Evolutionary conservation across 2,797 vertebrate genomes (phyloP).

Genomic region (Sorex maritimensis): DNA sequence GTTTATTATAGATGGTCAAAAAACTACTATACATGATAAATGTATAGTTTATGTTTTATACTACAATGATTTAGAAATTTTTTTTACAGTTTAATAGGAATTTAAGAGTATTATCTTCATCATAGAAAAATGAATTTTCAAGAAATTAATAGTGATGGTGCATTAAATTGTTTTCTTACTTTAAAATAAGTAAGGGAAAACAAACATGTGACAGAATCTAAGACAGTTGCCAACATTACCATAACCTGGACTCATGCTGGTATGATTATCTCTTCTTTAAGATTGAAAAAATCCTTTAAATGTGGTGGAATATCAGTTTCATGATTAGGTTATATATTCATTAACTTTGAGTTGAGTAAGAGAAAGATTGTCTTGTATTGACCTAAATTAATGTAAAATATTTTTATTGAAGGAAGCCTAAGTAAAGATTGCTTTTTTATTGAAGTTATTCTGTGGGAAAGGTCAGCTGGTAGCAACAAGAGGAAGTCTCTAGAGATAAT

Average conservation of each 20-base stretch:
- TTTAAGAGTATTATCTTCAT: background rate
- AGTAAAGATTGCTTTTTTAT: background rate
- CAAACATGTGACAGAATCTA: background rate
- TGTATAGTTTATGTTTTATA: too few species aligned
- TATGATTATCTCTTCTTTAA: background rate
- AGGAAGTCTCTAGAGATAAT: background rate
- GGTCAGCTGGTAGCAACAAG: background rate
- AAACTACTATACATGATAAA: too few species aligned
- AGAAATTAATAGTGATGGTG: background rate
- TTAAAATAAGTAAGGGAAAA: background rate
- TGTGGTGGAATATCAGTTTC: background rate
- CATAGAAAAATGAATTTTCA: background rate
- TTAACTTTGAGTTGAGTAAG: background rate
- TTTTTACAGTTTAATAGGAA: too few species aligned
- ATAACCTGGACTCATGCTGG: background rate
- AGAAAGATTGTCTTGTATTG: background rate
- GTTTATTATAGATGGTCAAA: too few species aligned
- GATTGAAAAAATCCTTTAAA: background rate
- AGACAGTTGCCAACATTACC: background rate
- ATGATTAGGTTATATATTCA: background rate
- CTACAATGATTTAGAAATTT: background rate
- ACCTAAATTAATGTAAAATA: background rate
- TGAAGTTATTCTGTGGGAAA: background rate
- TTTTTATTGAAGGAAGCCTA: too few species aligned
- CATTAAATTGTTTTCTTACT: background rate